A percentile compares a stretch with the other conserved stretches of the same genome.
Evolutionary conservation across 2,113 vertebrate species (phyloP).

Genomic region (Neodon shergylaensis): DNA sequence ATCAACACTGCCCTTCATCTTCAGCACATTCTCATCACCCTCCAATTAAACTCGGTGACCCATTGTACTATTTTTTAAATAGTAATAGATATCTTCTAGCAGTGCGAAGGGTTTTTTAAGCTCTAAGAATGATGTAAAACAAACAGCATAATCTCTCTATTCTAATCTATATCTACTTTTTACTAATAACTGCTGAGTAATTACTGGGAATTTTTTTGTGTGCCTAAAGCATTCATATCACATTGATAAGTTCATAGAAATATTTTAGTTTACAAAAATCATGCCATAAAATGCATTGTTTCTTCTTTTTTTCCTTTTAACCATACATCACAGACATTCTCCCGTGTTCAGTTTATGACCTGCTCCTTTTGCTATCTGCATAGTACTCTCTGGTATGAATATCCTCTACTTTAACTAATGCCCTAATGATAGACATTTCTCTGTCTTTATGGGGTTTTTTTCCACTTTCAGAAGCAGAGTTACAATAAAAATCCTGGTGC

Average conservation of each 20-base stretch:
- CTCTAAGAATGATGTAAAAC: neutral
- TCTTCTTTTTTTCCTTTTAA: neutral
- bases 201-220: neutral
- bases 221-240: neutral
- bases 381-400: neutral
- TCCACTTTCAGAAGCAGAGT: neutral
- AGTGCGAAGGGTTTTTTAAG: neutral
- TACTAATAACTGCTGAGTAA: neutral
- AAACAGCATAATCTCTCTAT: neutral
- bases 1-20: neutral
- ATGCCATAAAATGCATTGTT: neutral
- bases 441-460: neutral
- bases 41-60: neutral
- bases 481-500: neutral
- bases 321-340: neutral
- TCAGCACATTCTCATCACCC: neutral
- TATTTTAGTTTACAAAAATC: constrained; percentile 28
- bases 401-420: neutral
- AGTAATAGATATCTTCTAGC: neutral
- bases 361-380: neutral
- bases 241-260: neutral
- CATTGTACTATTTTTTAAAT: neutral
- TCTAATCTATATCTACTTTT: neutral
- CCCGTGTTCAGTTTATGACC: neutral
- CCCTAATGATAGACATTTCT: neutral